These are phyloP conservation scores for Dugesia japonica DNA, from an alignment of 2,888 invertebrate species.

Conservation along the genomic window DNA sequence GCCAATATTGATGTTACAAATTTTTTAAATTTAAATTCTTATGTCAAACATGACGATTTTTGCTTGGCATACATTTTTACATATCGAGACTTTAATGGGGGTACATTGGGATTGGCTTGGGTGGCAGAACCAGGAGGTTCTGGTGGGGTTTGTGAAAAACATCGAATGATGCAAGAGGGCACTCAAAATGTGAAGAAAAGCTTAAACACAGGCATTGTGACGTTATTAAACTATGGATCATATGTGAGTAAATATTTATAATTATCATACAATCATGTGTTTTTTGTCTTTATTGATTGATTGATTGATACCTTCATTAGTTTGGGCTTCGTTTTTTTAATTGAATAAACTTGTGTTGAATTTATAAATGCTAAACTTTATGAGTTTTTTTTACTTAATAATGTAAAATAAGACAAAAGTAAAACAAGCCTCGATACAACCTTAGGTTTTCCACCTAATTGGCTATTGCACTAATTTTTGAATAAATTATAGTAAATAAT, in stretches of 20 bases:
- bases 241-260: slow-evolving; percentile 53
- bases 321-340: not conserved
- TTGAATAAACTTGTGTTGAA: not conserved
- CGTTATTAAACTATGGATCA: slow-evolving; percentile 92
- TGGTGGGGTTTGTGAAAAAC: slow-evolving; percentile 93
- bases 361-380: too few relatives aligned
- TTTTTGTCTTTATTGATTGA: not conserved
- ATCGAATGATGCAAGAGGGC: slow-evolving; percentile 54
- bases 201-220: slow-evolving; percentile 92
- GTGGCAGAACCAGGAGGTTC: slow-evolving; percentile 74
- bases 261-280: too few relatives aligned
- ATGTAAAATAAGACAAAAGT: too few relatives aligned
- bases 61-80: slow-evolving; percentile 99
- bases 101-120: slow-evolving; percentile 94
- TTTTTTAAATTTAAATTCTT: slow-evolving; percentile 86
- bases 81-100: slow-evolving; percentile 88
- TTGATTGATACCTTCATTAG: not conserved
- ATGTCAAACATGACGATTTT: slow-evolving; percentile 89
- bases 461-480: too few relatives aligned
- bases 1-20: slow-evolving; percentile 97
- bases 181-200: slow-evolving; percentile 52
- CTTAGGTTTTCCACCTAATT: too few relatives aligned
- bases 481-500: too few relatives aligned
- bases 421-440: too few relatives aligned
- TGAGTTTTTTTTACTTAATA: too few relatives aligned